Base-by-base conservation (phyloP, 2,797 vertebrate species). In the Columba guinea region DNA sequence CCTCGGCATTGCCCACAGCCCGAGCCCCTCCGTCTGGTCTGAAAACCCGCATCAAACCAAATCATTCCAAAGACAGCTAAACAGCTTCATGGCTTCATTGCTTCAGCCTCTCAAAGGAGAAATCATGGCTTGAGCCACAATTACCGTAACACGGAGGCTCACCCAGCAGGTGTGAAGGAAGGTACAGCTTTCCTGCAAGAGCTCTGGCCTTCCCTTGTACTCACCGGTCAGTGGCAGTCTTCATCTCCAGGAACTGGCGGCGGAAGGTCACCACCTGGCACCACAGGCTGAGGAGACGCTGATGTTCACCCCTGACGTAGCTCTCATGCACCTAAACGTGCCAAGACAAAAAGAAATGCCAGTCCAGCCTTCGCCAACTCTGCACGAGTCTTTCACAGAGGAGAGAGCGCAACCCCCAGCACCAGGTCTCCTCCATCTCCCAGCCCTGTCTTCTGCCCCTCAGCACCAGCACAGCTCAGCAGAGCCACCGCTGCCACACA, bases 151-250 rank as follows among this genome's bases (percentile, higher is more conserved):
- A 41, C 1, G 0, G 0, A 46, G 30, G 52, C 12, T 79, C 41
- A 58, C 53, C 70, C 62, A 21, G 41, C 82, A 76, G 69, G 7
- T 64, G 24, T 32, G 58, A 51, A 44, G 41, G 28, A 59, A 71
- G 44, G 18, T 19, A 3, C 11, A 1, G 18, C 24, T n/a, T 21
- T 44, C 22, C 35, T 24, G 41, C 59, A 79, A 22, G 30, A 48
- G 19, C 22, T 59, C 12, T 17, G 0, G 3, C 46, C 49, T 30
- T 5, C 39, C 9, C 16, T 28, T 11, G 10, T 39, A 93, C 97
- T 97, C 64, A 99, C 99, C 99, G 98, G 98, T 99, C 99, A 3
- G 98, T 98, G 37, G 98, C 98, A 2, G 98, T 99, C 94, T 98
- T 99, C 87, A 99, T 96, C 2, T 98, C 97, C 97, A 98, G 97